phyloP scores from a whole-genome alignment of 2,797 vertebrate genomes.

The Typhlichthys eigenmanni region DNA sequence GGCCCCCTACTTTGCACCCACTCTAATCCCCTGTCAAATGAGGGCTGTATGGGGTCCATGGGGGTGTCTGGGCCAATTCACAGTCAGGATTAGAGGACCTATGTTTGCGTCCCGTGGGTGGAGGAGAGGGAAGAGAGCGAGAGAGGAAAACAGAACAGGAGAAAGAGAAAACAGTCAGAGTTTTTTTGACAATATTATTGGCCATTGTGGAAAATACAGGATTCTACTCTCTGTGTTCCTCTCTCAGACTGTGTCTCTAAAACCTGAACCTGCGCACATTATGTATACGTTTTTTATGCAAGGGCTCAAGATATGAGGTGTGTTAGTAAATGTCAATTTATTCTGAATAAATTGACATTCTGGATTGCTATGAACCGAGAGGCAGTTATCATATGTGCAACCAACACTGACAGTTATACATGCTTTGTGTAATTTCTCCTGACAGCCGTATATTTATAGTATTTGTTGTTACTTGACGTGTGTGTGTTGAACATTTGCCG shows the following conservation, averaged over 20 bases:
- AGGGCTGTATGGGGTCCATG: slow-evolving; percentile 62
- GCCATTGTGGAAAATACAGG: slow-evolving; percentile 15
- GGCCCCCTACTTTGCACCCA: slow-evolving; percentile 61
- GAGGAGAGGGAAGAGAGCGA: slow-evolving; percentile 51
- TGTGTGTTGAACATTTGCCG: slow-evolving; percentile 33
- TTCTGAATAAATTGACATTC: slow-evolving; percentile 26
- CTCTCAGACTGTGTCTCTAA: not conserved
- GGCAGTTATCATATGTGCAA: slow-evolving; percentile 23
- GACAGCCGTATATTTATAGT: slow-evolving; percentile 44
- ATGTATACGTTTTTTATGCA: slow-evolving; percentile 20
- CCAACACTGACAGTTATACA: slow-evolving; percentile 39
- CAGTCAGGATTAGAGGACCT: slow-evolving; percentile 65
- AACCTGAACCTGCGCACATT: slow-evolving; percentile 18
- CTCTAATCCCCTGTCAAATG: slow-evolving; percentile 81
- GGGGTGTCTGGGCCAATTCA: slow-evolving; percentile 55
- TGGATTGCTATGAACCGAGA: slow-evolving; percentile 23
- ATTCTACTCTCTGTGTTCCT: not conserved
- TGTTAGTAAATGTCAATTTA: slow-evolving; percentile 45
- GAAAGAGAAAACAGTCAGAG: slow-evolving; percentile 34
- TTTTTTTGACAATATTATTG: slow-evolving; percentile 39
- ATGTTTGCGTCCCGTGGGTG: slow-evolving; percentile 48
- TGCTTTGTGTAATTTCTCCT: slow-evolving; percentile 43
- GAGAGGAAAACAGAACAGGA: slow-evolving; percentile 50
- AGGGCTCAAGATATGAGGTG: slow-evolving; percentile 19
- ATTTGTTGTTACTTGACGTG: slow-evolving; percentile 50